Evolutionary conservation across 2,888 invertebrate genomes (phyloP).

Genomic region (Ornithoptera alexandrae): DNA sequence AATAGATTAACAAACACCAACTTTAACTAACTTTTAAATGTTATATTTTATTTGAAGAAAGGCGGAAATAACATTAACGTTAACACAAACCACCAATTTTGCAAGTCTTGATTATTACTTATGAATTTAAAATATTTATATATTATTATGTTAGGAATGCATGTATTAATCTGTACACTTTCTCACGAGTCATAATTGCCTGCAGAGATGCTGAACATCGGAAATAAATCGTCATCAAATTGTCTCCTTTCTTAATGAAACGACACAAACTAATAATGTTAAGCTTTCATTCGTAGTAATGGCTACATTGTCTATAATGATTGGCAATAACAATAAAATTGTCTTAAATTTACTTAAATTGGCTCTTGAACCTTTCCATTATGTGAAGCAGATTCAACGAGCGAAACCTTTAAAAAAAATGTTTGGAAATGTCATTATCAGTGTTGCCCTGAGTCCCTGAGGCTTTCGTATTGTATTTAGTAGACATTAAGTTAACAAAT

Average conservation of each 20-base stretch:
- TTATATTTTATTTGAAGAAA: too few relatives aligned
- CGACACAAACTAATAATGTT: conserved; percentile 5
- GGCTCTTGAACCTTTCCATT: conserved; percentile 9
- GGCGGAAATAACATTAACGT: too few relatives aligned
- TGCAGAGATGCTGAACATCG: too few relatives aligned
- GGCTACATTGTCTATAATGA: conserved; percentile 16
- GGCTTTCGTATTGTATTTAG: not conserved
- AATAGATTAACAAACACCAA: too few relatives aligned
- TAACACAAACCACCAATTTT: too few relatives aligned
- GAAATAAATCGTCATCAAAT: too few relatives aligned
- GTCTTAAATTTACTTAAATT: conserved; percentile 18
- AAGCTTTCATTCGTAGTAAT: conserved; percentile 14
- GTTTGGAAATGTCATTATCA: not conserved
- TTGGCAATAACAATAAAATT: conserved; percentile 25
- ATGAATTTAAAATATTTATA: too few relatives aligned
- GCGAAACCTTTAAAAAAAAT: not conserved
- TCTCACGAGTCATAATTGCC: too few relatives aligned
- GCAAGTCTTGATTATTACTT: too few relatives aligned
- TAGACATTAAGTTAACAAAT: not conserved
- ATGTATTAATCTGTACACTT: too few relatives aligned
- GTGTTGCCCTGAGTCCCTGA: not conserved
- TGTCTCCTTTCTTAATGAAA: not conserved
- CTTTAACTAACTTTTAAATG: too few relatives aligned
- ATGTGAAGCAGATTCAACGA: conserved; percentile 4
- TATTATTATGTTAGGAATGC: too few relatives aligned